Conservation (phyloP, 2,888 invertebrate genomes). For the Netelia melanura region DNA sequence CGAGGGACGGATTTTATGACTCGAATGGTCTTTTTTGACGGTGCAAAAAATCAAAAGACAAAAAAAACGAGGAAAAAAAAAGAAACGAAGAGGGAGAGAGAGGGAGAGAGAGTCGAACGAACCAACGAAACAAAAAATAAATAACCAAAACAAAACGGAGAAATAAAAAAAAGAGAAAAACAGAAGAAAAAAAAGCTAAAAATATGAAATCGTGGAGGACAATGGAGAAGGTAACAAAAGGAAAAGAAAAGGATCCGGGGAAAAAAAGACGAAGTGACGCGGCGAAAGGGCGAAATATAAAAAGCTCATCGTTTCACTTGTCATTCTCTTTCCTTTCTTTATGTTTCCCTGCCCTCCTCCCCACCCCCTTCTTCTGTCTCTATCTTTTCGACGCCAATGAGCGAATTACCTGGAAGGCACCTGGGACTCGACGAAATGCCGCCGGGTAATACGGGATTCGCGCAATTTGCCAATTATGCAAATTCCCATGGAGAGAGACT, state of each 20-base stretch:
- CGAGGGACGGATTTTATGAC: no score
- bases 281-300: conserved; percentile 8
- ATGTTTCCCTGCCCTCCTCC: conserved; percentile 47
- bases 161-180: background rate
- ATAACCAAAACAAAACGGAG: background rate
- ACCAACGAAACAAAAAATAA: background rate
- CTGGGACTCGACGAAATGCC: conserved; percentile 71
- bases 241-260: conserved; percentile 1
- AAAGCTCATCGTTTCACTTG: conserved; percentile 41
- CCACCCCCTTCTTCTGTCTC: background rate
- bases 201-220: background rate
- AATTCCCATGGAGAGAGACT: conserved; percentile 73
- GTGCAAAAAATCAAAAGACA: background rate
- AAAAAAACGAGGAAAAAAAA: background rate
- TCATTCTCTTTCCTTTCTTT: conserved; percentile 12
- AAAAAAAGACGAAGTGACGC: conserved; percentile 32
- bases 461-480: conserved; percentile 80
- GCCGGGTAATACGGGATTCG: conserved; percentile 75
- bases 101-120: background rate
- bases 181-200: background rate
- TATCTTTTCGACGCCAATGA: conserved; percentile 44
- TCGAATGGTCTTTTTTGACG: no score
- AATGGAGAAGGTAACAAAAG: background rate
- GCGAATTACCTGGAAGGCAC: conserved; percentile 69
- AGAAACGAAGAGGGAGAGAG: no score